Conservation (phyloP, 2,797 vertebrate species). For the Gila robusta region DNA sequence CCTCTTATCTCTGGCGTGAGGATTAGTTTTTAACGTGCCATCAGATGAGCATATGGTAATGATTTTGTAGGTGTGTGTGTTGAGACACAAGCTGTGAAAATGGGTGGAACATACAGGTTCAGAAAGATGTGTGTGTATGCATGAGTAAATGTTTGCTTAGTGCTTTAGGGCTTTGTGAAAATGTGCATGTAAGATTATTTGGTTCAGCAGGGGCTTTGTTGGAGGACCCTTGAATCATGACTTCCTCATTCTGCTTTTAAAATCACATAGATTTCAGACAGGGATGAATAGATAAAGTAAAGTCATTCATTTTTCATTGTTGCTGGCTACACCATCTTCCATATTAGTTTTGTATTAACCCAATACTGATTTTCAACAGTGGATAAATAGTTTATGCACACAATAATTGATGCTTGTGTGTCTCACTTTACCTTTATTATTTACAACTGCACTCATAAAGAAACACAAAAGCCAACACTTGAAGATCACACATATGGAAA, state of each 20-base stretch:
- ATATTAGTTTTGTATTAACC: neutral
- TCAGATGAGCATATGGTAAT: conserved; percentile 18
- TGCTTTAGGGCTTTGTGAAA: conserved; percentile 22
- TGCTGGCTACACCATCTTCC: neutral
- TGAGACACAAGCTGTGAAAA: conserved; percentile 24
- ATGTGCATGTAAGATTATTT: conserved; percentile 5
- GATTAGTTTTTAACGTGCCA: neutral
- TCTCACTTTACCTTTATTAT: neutral
- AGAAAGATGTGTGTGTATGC: neutral
- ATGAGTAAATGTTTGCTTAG: conserved; percentile 40
- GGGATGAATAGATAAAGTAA: neutral
- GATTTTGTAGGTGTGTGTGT: neutral
- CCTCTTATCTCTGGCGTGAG: neutral
- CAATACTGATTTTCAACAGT: neutral
- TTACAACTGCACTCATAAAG: neutral
- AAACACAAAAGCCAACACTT: neutral
- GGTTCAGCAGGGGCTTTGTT: conserved; percentile 33
- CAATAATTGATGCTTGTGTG: neutral
- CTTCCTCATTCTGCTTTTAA: neutral
- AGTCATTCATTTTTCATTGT: neutral
- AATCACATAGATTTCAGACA: neutral
- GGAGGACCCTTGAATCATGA: conserved; percentile 21
- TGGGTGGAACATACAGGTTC: neutral
- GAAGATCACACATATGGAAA: neutral
- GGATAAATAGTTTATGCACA: neutral